phyloP scores from a whole-genome alignment of 1,140 invertebrate genomes.

The Glossosoma conforme region DNA sequence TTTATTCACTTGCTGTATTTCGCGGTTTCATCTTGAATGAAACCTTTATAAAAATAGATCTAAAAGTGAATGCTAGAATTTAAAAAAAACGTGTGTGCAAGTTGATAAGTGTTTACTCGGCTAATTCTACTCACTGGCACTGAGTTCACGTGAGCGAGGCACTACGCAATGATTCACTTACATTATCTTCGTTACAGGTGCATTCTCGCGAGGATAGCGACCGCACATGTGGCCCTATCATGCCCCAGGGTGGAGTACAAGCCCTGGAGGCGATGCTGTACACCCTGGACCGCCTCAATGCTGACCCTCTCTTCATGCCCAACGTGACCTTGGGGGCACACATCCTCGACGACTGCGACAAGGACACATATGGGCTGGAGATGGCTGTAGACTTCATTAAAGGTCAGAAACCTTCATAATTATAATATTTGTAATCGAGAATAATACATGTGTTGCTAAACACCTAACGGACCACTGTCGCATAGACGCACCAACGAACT shows the following conservation, averaged over 20 bases:
- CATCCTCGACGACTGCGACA: constrained; percentile 92
- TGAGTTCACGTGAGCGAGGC: too few species aligned
- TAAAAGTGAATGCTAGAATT: too few species aligned
- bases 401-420: constrained; percentile 70
- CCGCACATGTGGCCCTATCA: constrained; percentile 85
- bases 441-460: too few species aligned
- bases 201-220: constrained; percentile 82
- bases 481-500: too few species aligned
- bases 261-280: constrained; percentile 90
- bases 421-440: too few species aligned
- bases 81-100: too few species aligned
- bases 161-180: not conserved
- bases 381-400: constrained; percentile 97
- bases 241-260: constrained; percentile 91
- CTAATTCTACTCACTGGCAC: too few species aligned
- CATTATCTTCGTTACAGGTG: constrained; percentile 36
- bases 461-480: too few species aligned
- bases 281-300: constrained; percentile 81
- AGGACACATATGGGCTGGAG: constrained; percentile 92
- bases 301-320: constrained; percentile 56
- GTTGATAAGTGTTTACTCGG: too few species aligned
- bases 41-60: too few species aligned
- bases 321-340: constrained; percentile 82
- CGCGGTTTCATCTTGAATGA: too few species aligned
- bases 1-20: too few species aligned